Percentiles rank a stretch among this genome's conserved stretches.
These are phyloP conservation scores for Ctena decussata DNA, from an alignment of 2,888 invertebrate genomes.

Conservation along the genomic window DNA sequence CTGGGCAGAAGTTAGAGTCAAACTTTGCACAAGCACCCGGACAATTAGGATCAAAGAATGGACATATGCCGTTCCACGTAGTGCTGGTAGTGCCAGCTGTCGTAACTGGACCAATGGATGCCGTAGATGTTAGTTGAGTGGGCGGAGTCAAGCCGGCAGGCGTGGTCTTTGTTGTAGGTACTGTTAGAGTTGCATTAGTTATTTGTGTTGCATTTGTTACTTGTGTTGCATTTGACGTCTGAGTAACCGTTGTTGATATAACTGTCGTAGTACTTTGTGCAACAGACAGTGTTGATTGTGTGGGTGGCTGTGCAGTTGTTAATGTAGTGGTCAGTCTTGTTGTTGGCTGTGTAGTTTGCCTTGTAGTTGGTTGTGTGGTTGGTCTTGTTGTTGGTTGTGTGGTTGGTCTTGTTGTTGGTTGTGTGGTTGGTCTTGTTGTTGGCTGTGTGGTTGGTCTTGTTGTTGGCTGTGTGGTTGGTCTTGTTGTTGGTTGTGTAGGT, in stretches of 20 bases:
- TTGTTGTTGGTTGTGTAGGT: neutral
- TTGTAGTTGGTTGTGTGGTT: neutral
- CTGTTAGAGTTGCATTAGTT: neutral
- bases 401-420: neutral
- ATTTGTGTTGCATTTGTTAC: neutral
- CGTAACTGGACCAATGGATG: neutral
- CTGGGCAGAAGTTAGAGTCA: slow-evolving; percentile 13
- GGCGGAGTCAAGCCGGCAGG: neutral
- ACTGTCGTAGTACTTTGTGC: neutral
- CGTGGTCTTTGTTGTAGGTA: neutral
- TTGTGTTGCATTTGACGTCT: neutral
- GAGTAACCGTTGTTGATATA: neutral
- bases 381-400: neutral
- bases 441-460: neutral
- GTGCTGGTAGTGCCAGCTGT: neutral
- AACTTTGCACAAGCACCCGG: neutral
- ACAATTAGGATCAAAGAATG: neutral
- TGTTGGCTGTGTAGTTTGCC: neutral
- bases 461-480: neutral
- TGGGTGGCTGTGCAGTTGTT: neutral
- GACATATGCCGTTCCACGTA: neutral
- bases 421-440: neutral
- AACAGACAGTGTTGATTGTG: neutral
- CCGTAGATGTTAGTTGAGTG: slow-evolving; percentile 15
- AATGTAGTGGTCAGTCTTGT: neutral